A percentile compares a stretch with the other conserved stretches of the same genome.
Evolutionary conservation across 2,797 vertebrate species (phyloP).

Genomic region (Cetoscarus ocellatus): DNA sequence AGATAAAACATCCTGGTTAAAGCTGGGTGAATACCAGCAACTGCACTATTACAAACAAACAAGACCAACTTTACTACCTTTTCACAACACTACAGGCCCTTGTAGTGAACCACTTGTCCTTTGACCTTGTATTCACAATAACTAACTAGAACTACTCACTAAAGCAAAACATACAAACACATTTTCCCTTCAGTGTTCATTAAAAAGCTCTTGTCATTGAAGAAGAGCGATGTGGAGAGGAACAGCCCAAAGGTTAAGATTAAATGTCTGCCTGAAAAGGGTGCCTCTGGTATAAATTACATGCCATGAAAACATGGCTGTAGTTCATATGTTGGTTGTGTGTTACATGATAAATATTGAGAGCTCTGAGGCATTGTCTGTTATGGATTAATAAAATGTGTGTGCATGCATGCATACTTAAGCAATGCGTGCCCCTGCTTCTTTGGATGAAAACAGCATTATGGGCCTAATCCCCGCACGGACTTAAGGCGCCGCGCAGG

Average conservation of each 20-base stretch:
- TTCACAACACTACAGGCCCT: background rate
- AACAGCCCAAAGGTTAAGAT: slow-evolving; percentile 1
- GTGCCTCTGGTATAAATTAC: slow-evolving; percentile 11
- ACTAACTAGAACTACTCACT: background rate
- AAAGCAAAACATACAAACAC: slow-evolving; percentile 9
- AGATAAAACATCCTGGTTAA: no score
- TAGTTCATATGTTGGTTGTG: slow-evolving; percentile 15
- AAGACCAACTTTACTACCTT: background rate
- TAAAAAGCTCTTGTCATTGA: background rate
- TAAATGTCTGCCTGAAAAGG: slow-evolving; percentile 10
- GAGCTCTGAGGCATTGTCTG: slow-evolving; percentile 41
- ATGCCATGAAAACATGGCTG: background rate
- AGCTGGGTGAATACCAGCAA: background rate
- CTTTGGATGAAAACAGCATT: slow-evolving; percentile 74
- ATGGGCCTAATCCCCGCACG: slow-evolving; percentile 68
- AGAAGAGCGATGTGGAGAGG: background rate
- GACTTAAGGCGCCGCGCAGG: slow-evolving; percentile 59
- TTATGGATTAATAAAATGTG: slow-evolving; percentile 57
- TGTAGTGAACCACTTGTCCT: background rate
- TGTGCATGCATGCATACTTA: slow-evolving; percentile 47
- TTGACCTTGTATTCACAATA: background rate
- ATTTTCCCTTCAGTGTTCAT: slow-evolving; percentile 12
- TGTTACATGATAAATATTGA: slow-evolving; percentile 37
- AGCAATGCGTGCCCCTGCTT: slow-evolving; percentile 55
- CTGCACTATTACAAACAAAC: slow-evolving; percentile 1